Base-by-base conservation (phyloP, 2,113 vertebrate genomes). In the Bos javanicus region DNA sequence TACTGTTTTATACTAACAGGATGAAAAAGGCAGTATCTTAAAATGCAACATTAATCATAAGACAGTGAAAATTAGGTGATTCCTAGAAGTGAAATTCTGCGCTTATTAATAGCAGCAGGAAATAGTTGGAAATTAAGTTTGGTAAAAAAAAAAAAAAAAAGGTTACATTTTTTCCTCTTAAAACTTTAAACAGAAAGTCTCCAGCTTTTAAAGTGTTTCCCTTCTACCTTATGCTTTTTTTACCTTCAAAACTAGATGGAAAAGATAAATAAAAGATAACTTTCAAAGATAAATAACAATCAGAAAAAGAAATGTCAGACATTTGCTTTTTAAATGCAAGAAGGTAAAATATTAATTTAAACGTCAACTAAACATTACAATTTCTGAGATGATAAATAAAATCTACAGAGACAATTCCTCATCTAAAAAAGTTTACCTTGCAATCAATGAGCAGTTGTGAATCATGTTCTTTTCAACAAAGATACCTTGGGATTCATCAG, bases 401-500 rank as follows among this genome's bases (percentile, higher is more conserved):
- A 76, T 25, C 15, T 50, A 64, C 6, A 86, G 30, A 88, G 7
- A 82, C 11, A 92, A 48, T 93, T 74, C 28, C 59, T 94, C 14
- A 80, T 64, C 43, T 36, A 11, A 48, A 94, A 39, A 39, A 14
- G 71, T 56, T 97, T 99, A 99, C 99, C 99, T 99, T 16, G 99
- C 99, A 95, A 99, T 99, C 94, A 99, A 97, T 0, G 99, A 99
- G 99, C 99, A 99, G 98, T 99, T 99, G 98, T 99, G 99, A 98
- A 99, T 99, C 99, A 99, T 99, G 93, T 99, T 99, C 98, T 99
- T 99, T 97, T 99, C 99, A 48, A 99, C 99, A 98, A 99, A 99
- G 98, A 99, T 99, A 59, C 99, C 99, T 98, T 99, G 99, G 0
- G 99, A 99, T 87, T 99, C 99, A 81, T 99, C 99, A 0, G 99